Evolutionary conservation across 2,113 vertebrate species (phyloP).

Genomic region (Oryzias melastigma): DNA sequence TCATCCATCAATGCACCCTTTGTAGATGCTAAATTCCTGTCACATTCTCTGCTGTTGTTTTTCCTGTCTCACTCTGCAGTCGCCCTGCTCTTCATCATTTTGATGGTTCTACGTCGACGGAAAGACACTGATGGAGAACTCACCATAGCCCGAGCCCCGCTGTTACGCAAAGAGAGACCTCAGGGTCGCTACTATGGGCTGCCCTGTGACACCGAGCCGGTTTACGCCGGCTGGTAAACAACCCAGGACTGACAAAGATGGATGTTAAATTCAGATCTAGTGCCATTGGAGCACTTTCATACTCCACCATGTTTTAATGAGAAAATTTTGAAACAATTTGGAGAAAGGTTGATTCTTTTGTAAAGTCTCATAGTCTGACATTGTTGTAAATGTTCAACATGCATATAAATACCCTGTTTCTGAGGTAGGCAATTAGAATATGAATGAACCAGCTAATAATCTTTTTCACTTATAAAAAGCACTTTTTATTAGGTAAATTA

Average conservation of each 20-base stretch:
- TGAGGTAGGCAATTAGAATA: slow-evolving; percentile 45
- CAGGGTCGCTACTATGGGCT: slow-evolving; percentile 72
- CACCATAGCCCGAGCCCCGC: slow-evolving; percentile 65
- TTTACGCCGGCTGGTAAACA: slow-evolving; percentile 88
- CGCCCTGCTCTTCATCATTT: slow-evolving; percentile 71
- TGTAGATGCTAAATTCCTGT: neutral
- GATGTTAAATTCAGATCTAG: slow-evolving; percentile 7
- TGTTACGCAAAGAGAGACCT: slow-evolving; percentile 73
- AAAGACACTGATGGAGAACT: slow-evolving; percentile 66
- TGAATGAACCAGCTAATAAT: slow-evolving; percentile 21
- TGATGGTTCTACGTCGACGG: slow-evolving; percentile 72
- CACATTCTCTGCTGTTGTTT: neutral
- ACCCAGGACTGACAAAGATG: slow-evolving; percentile 17
- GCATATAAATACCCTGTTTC: slow-evolving; percentile 25
- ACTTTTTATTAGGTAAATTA: slow-evolving; percentile 51
- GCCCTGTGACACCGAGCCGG: slow-evolving; percentile 79
- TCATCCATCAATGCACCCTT: slow-evolving; percentile 10
- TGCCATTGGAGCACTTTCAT: slow-evolving; percentile 7
- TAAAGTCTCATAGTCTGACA: slow-evolving; percentile 34
- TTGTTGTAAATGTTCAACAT: slow-evolving; percentile 26
- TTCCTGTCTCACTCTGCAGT: slow-evolving; percentile 63
- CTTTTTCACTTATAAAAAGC: slow-evolving; percentile 40
- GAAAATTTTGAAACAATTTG: slow-evolving; percentile 27
- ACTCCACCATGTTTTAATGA: slow-evolving; percentile 13
- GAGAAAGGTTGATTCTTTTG: slow-evolving; percentile 13